A percentile compares a stretch with the other conserved stretches of the same genome.
Conservation (phyloP, 2,888 invertebrate genomes). For the Atethmia centrago region DNA sequence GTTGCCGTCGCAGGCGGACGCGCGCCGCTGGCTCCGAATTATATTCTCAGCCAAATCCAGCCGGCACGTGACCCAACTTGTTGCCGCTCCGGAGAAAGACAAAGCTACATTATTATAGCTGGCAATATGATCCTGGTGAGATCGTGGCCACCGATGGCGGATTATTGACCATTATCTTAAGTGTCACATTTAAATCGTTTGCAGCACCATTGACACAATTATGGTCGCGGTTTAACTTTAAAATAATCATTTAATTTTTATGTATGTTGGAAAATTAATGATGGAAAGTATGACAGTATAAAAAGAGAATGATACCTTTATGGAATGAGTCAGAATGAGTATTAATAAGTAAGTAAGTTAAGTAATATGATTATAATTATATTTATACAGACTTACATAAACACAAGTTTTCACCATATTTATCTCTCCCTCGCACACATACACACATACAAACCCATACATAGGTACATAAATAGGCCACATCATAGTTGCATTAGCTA, state of each 20-base stretch:
- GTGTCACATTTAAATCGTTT: conserved; percentile 61
- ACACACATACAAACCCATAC: too few relatives aligned
- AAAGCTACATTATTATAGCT: conserved; percentile 70
- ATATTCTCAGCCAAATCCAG: conserved; percentile 84
- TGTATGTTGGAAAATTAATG: conserved; percentile 3
- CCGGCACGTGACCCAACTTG: conserved; percentile 90
- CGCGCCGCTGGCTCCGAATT: conserved; percentile 85
- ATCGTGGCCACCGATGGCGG: conserved; percentile 60
- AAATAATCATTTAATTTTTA: conserved; percentile 28
- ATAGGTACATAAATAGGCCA: too few relatives aligned
- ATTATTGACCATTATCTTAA: conserved; percentile 67
- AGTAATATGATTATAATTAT: too few relatives aligned
- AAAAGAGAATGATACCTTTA: not conserved
- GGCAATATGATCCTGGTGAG: conserved; percentile 64
- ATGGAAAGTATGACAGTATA: not conserved
- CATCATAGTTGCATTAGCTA: too few relatives aligned
- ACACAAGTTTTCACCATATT: too few relatives aligned
- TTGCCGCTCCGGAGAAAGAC: conserved; percentile 80
- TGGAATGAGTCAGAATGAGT: not conserved
- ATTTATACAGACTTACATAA: too few relatives aligned
- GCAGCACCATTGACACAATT: conserved; percentile 58
- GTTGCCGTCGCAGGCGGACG: conserved; percentile 82
- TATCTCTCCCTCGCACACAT: too few relatives aligned
- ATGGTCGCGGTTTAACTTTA: conserved; percentile 53
- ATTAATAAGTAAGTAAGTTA: too few relatives aligned